Base-by-base conservation (phyloP, 1,140 invertebrate genomes). In the Littorina saxatilis region DNA sequence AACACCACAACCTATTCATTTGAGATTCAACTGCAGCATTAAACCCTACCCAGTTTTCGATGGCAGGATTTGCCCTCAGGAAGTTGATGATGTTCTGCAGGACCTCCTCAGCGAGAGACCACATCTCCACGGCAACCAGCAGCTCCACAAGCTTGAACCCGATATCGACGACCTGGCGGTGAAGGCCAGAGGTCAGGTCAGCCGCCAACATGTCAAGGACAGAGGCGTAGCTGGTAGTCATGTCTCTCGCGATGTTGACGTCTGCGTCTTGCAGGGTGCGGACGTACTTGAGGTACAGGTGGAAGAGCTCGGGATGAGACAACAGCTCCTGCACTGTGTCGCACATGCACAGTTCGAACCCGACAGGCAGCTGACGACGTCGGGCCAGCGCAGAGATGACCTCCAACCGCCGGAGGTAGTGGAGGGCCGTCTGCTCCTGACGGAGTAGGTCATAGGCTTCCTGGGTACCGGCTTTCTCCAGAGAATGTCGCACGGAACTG, bases 351-450 rank as follows among this genome's bases (percentile, higher is more conserved):
- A 92, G 77, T 79, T 90, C 89, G 87, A 90, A 90, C 4, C 88
- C 88, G 37, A 84, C 70, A 15, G 88, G 91, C 13, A 89, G 84
- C 58, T 89, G 88, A 83, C 87, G 88, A 29, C 87, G 82, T 40
- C 84, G 84, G 15, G 86, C 77, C 66, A 90, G 73, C 17, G 95
- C 94, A 93, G 98, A 97, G 0, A 96, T 97, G 91, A 99, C 97
- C 91, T 97, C 97, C 66, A 99, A 93, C 91, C 98, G 98, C 87
- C 97, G 96, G 89, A 96, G 96, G 93, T 98, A 98, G 90, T 98
- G 97, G 84, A 96, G 95, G 2, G 98, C 97, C 92, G 96, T 96
- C 96, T 98, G 98, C 92, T 99, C 98, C 73, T 95, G 95, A 91
- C 98, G 97, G 96, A 99, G 98, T 91, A 98, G 98, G 91, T 97